phyloP scores from a whole-genome alignment of 2,888 invertebrate genomes.

The Apamea anceps region DNA sequence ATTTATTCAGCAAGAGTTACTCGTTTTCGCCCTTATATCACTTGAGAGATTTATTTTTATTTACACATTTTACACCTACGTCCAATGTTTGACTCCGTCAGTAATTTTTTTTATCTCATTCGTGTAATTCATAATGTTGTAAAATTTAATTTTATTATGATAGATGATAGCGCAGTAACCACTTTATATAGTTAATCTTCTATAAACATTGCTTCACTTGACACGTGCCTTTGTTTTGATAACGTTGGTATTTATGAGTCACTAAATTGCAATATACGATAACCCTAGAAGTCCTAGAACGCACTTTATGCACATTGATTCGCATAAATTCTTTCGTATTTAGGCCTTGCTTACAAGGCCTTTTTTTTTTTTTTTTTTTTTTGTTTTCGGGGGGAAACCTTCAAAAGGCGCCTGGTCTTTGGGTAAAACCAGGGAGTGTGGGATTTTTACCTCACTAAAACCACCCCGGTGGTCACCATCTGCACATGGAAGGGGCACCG shows the following conservation, averaged over 20 bases:
- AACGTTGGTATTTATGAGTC: not conserved
- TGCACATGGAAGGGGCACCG: too few species aligned
- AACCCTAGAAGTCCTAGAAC: conserved; percentile 31
- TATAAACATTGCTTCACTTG: conserved; percentile 29
- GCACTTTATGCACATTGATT: not conserved
- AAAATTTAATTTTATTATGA: conserved; percentile 10
- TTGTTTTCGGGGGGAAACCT: too few species aligned
- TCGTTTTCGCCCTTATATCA: too few species aligned
- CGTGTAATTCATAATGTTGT: conserved; percentile 1
- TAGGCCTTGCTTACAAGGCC: not conserved
- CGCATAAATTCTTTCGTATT: not conserved
- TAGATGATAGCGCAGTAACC: not conserved
- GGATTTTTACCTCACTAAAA: too few species aligned
- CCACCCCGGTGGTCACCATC: too few species aligned
- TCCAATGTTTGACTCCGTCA: not conserved
- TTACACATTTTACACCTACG: not conserved
- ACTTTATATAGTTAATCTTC: conserved; percentile 21
- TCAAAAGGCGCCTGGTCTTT: too few species aligned
- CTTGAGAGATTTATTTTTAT: not conserved
- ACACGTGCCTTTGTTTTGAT: conserved; percentile 30
- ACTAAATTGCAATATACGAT: conserved; percentile 31
- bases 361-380: too few species aligned
- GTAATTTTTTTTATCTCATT: not conserved
- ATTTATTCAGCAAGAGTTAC: not conserved
- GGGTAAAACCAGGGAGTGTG: too few species aligned